Evolutionary conservation across 2,113 vertebrate genomes (phyloP).

Genomic region (Limanda limanda): DNA sequence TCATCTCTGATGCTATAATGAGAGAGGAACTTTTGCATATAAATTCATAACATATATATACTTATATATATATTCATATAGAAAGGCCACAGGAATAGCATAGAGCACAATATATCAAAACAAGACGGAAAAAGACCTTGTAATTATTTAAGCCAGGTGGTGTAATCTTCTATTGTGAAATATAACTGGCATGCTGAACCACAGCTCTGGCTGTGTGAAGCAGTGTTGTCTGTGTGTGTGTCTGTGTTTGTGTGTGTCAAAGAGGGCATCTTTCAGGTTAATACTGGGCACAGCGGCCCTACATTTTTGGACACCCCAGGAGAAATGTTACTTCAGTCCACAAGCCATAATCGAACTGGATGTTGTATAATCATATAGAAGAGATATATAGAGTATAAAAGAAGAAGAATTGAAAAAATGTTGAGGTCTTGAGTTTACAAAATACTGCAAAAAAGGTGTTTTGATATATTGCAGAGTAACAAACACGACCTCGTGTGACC

Average conservation of each 20-base stretch:
- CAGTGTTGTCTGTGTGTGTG: slow-evolving; percentile 28
- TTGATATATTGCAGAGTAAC: slow-evolving; percentile 84
- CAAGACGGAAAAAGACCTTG: slow-evolving; percentile 61
- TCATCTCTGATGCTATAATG: slow-evolving; percentile 70
- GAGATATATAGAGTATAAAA: slow-evolving; percentile 80
- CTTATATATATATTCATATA: slow-evolving; percentile 74
- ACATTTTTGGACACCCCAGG: slow-evolving; percentile 66
- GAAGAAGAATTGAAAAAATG: slow-evolving; percentile 71
- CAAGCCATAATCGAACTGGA: slow-evolving; percentile 63
- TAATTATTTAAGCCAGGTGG: slow-evolving; percentile 65
- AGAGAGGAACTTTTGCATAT: slow-evolving; percentile 83
- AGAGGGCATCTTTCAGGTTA: slow-evolving; percentile 40
- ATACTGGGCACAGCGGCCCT: slow-evolving; percentile 34
- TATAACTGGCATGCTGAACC: slow-evolving; percentile 69
- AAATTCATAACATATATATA: slow-evolving; percentile 77
- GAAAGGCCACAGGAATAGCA: slow-evolving; percentile 87
- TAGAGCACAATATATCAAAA: slow-evolving; percentile 77
- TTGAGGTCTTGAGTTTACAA: slow-evolving; percentile 76
- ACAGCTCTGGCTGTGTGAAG: slow-evolving; percentile 52
- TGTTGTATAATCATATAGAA: slow-evolving; percentile 61
- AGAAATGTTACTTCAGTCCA: slow-evolving; percentile 71
- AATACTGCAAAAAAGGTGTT: slow-evolving; percentile 80
- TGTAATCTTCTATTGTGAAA: slow-evolving; percentile 57
- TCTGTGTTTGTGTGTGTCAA: slow-evolving; percentile 11
- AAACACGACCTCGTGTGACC: slow-evolving; percentile 80